A percentile compares a stretch with the other conserved stretches of the same genome.
Conservation (phyloP, 1,140 invertebrate species). For the Doryteuthis pealeii region DNA sequence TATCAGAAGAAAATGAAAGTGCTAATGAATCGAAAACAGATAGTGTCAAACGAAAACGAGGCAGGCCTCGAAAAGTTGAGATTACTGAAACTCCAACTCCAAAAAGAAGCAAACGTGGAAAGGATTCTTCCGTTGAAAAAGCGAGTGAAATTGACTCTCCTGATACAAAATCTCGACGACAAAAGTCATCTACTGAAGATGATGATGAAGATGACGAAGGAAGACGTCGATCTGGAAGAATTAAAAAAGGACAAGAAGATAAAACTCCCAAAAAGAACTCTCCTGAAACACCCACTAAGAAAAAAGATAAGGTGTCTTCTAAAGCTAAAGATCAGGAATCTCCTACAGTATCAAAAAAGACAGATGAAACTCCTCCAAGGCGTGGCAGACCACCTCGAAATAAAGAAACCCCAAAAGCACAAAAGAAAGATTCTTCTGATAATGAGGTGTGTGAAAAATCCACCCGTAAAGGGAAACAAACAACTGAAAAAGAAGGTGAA, state of each 20-base stretch:
- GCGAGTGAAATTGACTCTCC: background rate
- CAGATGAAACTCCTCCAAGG: conserved; percentile 10
- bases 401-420: conserved; percentile 13
- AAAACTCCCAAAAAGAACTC: background rate
- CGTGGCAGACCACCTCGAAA: conserved; percentile 3
- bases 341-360: background rate
- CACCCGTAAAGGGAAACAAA: conserved; percentile 11
- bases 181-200: background rate
- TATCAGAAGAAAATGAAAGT: conserved; percentile 3
- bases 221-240: background rate
- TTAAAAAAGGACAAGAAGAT: background rate
- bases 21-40: background rate
- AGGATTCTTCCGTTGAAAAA: background rate
- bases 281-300: background rate
- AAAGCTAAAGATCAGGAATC: conserved; percentile 4
- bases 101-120: background rate
- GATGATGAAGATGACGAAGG: conserved; percentile 3
- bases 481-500: conserved; percentile 14
- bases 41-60: background rate
- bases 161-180: background rate
- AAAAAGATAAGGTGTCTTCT: background rate
- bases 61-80: conserved; percentile 4
- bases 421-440: conserved; percentile 5
- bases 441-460: conserved; percentile 3
- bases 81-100: background rate